phyloP scores from a whole-genome alignment of 2,113 vertebrate species.

The Dryoscopus gambensis region DNA sequence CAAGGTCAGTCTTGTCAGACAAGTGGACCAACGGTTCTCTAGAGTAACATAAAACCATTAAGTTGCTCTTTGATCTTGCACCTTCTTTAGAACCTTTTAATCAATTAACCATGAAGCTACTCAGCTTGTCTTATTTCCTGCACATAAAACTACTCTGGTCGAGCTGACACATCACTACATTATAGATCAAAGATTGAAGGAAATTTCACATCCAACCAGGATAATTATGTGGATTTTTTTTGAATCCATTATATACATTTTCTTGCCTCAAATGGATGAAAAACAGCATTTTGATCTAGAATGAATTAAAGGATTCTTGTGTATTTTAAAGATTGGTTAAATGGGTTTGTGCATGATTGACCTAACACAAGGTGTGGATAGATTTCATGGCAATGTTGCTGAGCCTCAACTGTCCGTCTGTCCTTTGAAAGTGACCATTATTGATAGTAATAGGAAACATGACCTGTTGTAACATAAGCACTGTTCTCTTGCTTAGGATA shows the following conservation, averaged over 20 bases:
- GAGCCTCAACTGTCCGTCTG: background rate
- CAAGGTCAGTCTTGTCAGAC: constrained; percentile 73
- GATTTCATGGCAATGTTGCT: background rate
- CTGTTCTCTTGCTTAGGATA: background rate
- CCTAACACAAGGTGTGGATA: background rate
- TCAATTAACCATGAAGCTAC: constrained; percentile 84
- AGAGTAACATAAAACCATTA: constrained; percentile 75
- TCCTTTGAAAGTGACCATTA: background rate
- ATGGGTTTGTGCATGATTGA: background rate
- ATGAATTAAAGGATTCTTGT: constrained; percentile 1
- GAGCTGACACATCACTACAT: constrained; percentile 70
- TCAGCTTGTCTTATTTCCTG: constrained; percentile 71
- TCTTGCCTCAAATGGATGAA: constrained; percentile 10
- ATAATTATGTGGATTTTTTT: constrained; percentile 62
- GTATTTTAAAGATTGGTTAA: background rate
- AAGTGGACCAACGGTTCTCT: constrained; percentile 60
- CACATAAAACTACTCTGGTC: constrained; percentile 73
- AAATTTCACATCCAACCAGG: constrained; percentile 56
- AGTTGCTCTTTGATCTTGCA: constrained; percentile 78
- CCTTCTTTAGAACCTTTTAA: constrained; percentile 79
- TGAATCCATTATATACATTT: constrained; percentile 39
- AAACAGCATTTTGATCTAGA: constrained; percentile 5
- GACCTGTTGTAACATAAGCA: background rate
- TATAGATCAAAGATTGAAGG: constrained; percentile 77
- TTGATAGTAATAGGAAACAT: background rate